Conservation (phyloP, 2,797 vertebrate species). For the Micropoecilia bifurca region DNA sequence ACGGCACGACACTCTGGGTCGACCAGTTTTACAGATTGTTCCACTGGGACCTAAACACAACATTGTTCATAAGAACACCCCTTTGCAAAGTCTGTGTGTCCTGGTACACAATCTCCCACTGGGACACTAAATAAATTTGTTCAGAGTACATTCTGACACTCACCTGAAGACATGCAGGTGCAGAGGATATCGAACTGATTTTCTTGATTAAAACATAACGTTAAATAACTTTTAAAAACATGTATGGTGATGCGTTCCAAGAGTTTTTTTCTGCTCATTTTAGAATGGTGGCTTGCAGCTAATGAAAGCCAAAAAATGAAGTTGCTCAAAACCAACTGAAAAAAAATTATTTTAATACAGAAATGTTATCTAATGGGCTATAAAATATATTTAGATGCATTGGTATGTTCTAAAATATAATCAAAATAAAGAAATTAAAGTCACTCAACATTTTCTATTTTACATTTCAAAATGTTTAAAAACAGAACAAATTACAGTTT, state of each 20-base stretch:
- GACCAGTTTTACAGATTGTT: slow-evolving; percentile 51
- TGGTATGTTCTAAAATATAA: background rate
- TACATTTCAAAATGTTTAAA: background rate
- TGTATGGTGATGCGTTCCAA: background rate
- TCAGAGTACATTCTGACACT: background rate
- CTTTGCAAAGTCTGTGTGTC: slow-evolving; percentile 43
- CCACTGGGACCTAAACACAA: slow-evolving; percentile 44
- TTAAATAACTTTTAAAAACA: background rate
- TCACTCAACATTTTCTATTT: background rate
- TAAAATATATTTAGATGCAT: background rate
- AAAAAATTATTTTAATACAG: background rate
- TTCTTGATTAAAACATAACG: background rate
- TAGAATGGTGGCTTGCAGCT: background rate
- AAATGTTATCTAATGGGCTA: background rate
- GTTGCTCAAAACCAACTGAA: background rate
- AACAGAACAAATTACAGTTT: background rate
- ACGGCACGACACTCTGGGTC: slow-evolving; percentile 37
- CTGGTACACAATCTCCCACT: slow-evolving; percentile 53
- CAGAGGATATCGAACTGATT: too few species aligned
- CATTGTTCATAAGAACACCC: slow-evolving; percentile 47
- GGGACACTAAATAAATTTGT: slow-evolving; percentile 19
- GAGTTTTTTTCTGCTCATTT: background rate
- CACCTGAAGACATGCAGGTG: background rate
- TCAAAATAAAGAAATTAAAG: background rate
- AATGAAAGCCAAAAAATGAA: background rate